Conservation (phyloP, 2,888 invertebrate genomes). For the Acheta domesticus region DNA sequence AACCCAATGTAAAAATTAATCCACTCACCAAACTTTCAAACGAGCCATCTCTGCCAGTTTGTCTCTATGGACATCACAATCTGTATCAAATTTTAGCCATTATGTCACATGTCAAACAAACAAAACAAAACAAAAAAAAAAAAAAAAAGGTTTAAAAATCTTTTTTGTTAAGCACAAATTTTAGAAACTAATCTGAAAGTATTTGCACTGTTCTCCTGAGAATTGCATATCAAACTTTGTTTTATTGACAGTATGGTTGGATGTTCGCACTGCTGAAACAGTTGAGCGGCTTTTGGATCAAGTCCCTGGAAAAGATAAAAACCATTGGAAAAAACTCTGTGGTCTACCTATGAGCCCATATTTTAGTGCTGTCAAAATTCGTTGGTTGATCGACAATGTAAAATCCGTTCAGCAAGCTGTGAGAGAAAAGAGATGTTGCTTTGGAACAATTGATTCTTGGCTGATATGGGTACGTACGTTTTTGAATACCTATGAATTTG, state of each 20-base stretch:
- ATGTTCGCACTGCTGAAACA: constrained; percentile 83
- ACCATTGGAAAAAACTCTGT: constrained; percentile 54
- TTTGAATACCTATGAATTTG: neutral
- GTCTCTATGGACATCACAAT: no score
- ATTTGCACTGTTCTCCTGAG: neutral
- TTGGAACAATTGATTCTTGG: constrained; percentile 94
- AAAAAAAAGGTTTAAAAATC: no score
- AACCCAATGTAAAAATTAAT: no score
- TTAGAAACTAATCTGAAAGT: no score
- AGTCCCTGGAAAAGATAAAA: constrained; percentile 58
- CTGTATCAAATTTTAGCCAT: no score
- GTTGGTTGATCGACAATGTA: constrained; percentile 89
- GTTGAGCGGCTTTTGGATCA: constrained; percentile 78
- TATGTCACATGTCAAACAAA: no score
- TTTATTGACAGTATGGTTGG: constrained; percentile 77
- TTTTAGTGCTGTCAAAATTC: constrained; percentile 79
- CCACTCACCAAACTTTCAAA: no score
- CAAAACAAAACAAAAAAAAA: no score
- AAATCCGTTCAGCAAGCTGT: constrained; percentile 68
- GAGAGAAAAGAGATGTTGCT: constrained; percentile 65
- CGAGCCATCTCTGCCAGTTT: no score
- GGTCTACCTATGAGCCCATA: constrained; percentile 72
- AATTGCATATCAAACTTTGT: neutral
- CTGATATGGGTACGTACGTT: constrained; percentile 73
- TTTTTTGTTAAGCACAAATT: no score